A percentile compares a stretch with the other conserved stretches of the same genome.
Evolutionary conservation across 2,888 invertebrate species (phyloP).

Genomic region (Stenolophus ochropezus): DNA sequence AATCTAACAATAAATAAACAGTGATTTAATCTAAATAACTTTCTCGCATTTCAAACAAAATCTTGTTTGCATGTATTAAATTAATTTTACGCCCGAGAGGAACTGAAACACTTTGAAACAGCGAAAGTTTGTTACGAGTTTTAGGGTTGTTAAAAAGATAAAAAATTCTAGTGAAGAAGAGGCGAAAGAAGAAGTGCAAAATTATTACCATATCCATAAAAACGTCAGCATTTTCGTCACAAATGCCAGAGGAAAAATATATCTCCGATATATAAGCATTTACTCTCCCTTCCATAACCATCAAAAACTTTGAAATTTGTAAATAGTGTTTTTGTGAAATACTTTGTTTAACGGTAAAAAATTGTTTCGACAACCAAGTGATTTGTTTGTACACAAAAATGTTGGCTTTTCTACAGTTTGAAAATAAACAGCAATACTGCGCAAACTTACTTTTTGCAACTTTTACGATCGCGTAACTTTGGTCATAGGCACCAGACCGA

Average conservation of each 20-base stretch:
- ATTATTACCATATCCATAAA: slow-evolving; percentile 47
- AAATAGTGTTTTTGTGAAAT: not conserved
- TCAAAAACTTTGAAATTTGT: not conserved
- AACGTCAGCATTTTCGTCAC: slow-evolving; percentile 1
- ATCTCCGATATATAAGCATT: not conserved
- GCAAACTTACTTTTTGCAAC: not conserved
- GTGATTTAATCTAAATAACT: slow-evolving; percentile 10
- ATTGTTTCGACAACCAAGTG: not conserved
- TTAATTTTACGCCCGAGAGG: slow-evolving; percentile 45
- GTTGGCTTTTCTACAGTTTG: not conserved
- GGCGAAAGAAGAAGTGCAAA: not conserved
- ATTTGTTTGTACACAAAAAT: not conserved
- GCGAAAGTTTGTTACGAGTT: slow-evolving; percentile 50
- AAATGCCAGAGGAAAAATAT: not conserved
- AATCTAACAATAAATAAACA: slow-evolving; percentile 27
- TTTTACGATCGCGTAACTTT: not conserved
- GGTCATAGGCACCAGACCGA: not conserved
- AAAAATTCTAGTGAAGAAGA: slow-evolving; percentile 1
- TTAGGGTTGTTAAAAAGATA: slow-evolving; percentile 49
- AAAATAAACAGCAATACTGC: too few species aligned
- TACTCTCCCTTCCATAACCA: not conserved
- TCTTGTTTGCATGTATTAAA: slow-evolving; percentile 54
- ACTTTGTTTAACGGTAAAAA: not conserved
- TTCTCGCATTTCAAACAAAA: slow-evolving; percentile 31
- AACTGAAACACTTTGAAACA: slow-evolving; percentile 50